A percentile compares a stretch with the other conserved stretches of the same genome.
These are phyloP conservation scores for Macrochelys suwanniensis DNA, from an alignment of 2,797 vertebrate genomes.

Conservation along the genomic window DNA sequence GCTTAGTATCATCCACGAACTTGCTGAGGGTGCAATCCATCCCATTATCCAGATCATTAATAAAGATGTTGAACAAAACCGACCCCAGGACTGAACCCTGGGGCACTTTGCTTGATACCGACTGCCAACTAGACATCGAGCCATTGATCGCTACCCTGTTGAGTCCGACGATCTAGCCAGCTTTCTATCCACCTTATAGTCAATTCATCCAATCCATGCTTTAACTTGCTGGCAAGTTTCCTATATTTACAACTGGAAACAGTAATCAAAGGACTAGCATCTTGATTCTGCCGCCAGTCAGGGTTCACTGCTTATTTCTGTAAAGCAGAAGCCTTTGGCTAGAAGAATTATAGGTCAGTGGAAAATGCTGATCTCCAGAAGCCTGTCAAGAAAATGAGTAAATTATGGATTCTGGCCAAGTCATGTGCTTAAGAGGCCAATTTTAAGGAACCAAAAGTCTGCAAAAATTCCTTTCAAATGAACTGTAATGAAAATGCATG, in stretches of 20 bases:
- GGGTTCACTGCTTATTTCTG: conserved; percentile 44
- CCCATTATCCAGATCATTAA: no score
- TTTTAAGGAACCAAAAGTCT: conserved; percentile 63
- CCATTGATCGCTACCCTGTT: no score
- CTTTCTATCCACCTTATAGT: no score
- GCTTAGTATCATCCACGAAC: no score
- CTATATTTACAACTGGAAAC: conserved; percentile 5
- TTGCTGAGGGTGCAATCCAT: no score
- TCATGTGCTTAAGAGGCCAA: conserved; percentile 51
- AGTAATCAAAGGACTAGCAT: conserved; percentile 23
- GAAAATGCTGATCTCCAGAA: conserved; percentile 72
- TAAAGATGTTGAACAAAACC: no score
- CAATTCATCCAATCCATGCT: no score
- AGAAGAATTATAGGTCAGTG: conserved; percentile 65
- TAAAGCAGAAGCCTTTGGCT: conserved; percentile 12
- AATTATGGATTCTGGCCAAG: conserved; percentile 63
- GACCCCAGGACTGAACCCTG: no score
- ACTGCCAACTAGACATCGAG: no score
- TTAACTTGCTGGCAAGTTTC: not conserved
- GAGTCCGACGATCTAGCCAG: no score
- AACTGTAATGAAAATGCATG: conserved; percentile 60
- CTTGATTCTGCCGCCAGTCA: conserved; percentile 34
- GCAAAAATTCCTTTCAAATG: conserved; percentile 50
- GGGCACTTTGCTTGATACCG: no score
- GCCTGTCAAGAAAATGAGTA: conserved; percentile 67